These are phyloP conservation scores for Dendrolimus punctatus DNA, from an alignment of 1,140 invertebrate genomes.

Conservation along the genomic window DNA sequence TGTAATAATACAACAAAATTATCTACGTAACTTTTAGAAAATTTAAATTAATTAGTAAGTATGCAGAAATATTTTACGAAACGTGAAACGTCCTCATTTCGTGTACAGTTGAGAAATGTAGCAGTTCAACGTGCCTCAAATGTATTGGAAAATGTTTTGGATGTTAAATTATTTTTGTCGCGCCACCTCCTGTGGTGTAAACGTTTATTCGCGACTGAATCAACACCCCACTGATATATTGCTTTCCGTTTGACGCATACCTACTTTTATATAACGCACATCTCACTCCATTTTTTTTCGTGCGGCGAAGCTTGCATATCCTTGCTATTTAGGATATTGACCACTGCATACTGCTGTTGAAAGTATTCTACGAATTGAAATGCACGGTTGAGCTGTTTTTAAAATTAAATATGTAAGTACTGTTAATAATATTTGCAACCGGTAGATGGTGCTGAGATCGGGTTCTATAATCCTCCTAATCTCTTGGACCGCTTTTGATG, in stretches of 20 bases:
- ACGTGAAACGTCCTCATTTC: conserved; percentile 12
- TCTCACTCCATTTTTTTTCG: conserved; percentile 14
- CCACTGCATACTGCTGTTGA: too few species aligned
- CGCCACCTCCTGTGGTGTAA: conserved; percentile 49
- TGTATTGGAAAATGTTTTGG: conserved; percentile 57
- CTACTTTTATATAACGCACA: neutral
- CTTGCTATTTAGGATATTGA: too few species aligned
- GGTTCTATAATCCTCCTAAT: too few species aligned
- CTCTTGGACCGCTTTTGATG: too few species aligned
- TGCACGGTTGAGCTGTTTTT: too few species aligned
- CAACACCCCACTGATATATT: conserved; percentile 59
- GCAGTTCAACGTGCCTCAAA: conserved; percentile 40
- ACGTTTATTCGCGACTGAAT: conserved; percentile 64
- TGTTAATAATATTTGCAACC: too few species aligned
- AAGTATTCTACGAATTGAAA: too few species aligned
- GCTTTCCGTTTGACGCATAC: conserved; percentile 1
- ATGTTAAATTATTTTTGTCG: conserved; percentile 62
- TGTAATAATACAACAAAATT: neutral
- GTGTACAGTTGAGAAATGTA: conserved; percentile 27
- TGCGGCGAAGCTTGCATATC: neutral
- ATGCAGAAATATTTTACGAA: too few species aligned
- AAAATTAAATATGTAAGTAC: too few species aligned
- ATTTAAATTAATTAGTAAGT: too few species aligned
- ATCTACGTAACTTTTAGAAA: neutral
- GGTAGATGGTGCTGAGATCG: too few species aligned